phyloP scores from a whole-genome alignment of 2,888 invertebrate species.

The Drosophila kuntzei region DNA sequence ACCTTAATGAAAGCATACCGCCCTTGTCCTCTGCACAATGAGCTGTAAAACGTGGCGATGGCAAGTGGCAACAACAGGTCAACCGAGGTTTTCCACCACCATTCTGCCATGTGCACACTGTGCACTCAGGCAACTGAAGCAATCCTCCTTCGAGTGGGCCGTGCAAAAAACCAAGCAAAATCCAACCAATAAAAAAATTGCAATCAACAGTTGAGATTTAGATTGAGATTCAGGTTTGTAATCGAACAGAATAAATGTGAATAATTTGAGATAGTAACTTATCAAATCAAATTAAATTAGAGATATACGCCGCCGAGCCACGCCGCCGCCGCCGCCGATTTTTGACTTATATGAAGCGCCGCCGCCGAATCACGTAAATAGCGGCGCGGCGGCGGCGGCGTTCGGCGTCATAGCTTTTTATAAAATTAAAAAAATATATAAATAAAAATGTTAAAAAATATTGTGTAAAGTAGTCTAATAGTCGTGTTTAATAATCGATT shows the following conservation, averaged over 20 bases:
- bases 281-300: constrained; percentile 13
- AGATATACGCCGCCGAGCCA: too few relatives aligned
- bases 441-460: too few relatives aligned
- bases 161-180: not conserved
- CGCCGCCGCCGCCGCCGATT: too few relatives aligned
- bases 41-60: constrained; percentile 35
- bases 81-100: constrained; percentile 6
- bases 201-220: constrained; percentile 40
- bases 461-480: too few relatives aligned
- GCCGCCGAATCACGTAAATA: too few relatives aligned
- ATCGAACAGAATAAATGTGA: constrained; percentile 28
- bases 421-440: too few relatives aligned
- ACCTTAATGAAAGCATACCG: constrained; percentile 50
- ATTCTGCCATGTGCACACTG: not conserved
- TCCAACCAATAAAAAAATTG: constrained; percentile 4
- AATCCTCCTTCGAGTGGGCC: not conserved
- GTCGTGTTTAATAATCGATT: too few relatives aligned
- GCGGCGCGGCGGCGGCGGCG: too few relatives aligned
- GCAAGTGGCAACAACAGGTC: constrained; percentile 34
- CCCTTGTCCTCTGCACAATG: constrained; percentile 43
- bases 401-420: too few relatives aligned
- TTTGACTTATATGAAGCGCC: too few relatives aligned
- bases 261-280: not conserved
- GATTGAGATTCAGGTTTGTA: not conserved
- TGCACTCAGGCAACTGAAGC: constrained; percentile 10